Base-by-base conservation (phyloP, 2,888 invertebrate species). In the Eurois occulta region DNA sequence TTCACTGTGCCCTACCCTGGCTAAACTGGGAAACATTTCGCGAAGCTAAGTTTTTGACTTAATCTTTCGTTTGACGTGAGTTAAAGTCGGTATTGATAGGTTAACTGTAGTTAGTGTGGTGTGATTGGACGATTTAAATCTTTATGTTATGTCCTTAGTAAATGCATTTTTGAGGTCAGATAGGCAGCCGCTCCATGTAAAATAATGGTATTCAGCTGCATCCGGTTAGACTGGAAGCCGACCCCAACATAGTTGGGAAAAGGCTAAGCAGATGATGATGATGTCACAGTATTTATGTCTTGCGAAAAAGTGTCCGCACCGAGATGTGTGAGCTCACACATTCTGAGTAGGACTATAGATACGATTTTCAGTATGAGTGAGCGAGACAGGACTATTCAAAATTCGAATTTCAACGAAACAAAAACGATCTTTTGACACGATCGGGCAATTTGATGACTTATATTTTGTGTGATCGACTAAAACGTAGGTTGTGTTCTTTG, bases 21-120 rank as follows among this genome's bases (percentile, higher is more conserved):
- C 82, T 83, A 70, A 84, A 80, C 80, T 80, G 81, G 73, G 70
- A 84, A 87, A 83, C 86, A 85, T 77, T 86, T 84, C 64, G 75
- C 48, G 73, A 8, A 41, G 65, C 38, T 68, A 85, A 89, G 77
- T 88, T 88, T 86, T 81, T 77, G 79, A 73, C 77, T 87, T 81
- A 85, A 81, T 83, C 81, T 86, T 82, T 74, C 60, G 77, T 87
- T 86, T 85, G 85, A 84, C 74, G 75, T 58, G 62, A 62, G 67
- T 55, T 69, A 1, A 78, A 74, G 67, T 66, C 18, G 18, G 66
- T 83, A 83, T 85, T 79, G 83, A 81, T 83, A 82, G 41, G 70
- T 75, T 73, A 67, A 75, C 62, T 74, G 64, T 70, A 72, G 60
- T 75, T 60, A 48, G 67, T 70, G 60, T 67, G 60, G 71, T 79